These are phyloP conservation scores for Eristalis intricaria DNA, from an alignment of 2,888 invertebrate genomes.

Conservation along the genomic window DNA sequence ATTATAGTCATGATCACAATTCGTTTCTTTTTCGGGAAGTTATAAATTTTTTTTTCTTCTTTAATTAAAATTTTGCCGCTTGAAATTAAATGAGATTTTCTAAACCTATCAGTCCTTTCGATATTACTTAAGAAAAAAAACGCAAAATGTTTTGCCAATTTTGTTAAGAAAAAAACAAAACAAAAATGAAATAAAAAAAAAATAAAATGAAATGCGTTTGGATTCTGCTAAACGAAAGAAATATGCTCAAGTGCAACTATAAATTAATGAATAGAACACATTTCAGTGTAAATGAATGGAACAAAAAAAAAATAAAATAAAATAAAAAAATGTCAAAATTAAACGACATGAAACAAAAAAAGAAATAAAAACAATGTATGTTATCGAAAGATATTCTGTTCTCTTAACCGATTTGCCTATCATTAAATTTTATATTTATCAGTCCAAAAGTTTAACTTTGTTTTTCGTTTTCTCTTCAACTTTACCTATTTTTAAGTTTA, in stretches of 20 bases:
- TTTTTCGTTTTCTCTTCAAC: conserved; percentile 12
- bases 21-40: conserved; percentile 70
- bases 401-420: conserved; percentile 47
- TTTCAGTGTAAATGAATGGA: conserved; percentile 54
- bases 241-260: conserved; percentile 8
- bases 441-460: conserved; percentile 65
- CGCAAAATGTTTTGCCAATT: conserved; percentile 33
- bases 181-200: background rate
- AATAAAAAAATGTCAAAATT: conserved; percentile 1
- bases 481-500: conserved; percentile 4
- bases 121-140: conserved; percentile 69
- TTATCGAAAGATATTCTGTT: conserved; percentile 64
- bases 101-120: conserved; percentile 77
- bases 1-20: conserved; percentile 72
- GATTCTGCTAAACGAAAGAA: conserved; percentile 16
- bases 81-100: conserved; percentile 69
- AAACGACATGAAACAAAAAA: conserved; percentile 36
- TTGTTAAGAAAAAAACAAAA: background rate
- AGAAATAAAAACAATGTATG: conserved; percentile 42
- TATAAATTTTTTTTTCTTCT: conserved; percentile 38
- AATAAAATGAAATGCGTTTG: background rate
- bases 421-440: conserved; percentile 60
- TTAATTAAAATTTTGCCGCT: conserved; percentile 60
- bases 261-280: conserved; percentile 60
- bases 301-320: background rate